Conservation (phyloP, 2,888 invertebrate genomes). For the Taenaris catops region DNA sequence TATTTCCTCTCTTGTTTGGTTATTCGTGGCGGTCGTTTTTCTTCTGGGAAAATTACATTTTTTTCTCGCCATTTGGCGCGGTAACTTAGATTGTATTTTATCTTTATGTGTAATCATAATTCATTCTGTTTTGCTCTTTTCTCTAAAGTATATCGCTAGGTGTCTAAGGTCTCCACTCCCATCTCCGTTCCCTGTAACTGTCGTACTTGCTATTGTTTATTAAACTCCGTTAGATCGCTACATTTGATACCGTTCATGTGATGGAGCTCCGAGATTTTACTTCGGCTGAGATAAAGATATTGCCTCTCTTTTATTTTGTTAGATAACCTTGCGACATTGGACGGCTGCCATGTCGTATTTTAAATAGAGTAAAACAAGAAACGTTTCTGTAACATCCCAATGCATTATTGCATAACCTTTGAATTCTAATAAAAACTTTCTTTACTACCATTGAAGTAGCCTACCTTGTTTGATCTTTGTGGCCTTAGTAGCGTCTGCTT, state of each 20-base stretch:
- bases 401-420: slow-evolving; percentile 7
- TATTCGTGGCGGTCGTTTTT: slow-evolving; percentile 44
- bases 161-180: slow-evolving; percentile 55
- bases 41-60: slow-evolving; percentile 63
- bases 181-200: slow-evolving; percentile 56
- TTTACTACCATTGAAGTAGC: too few species aligned
- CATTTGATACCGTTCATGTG: slow-evolving; percentile 18
- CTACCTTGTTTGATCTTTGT: slow-evolving; percentile 49
- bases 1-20: slow-evolving; percentile 43
- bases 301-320: slow-evolving; percentile 17
- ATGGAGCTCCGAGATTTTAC: slow-evolving; percentile 15
- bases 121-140: slow-evolving; percentile 66
- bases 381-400: slow-evolving; percentile 3
- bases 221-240: slow-evolving; percentile 35
- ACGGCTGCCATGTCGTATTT: slow-evolving; percentile 19
- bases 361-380: slow-evolving; percentile 16
- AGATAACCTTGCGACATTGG: slow-evolving; percentile 22
- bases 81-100: slow-evolving; percentile 74
- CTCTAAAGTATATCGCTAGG: slow-evolving; percentile 42
- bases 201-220: slow-evolving; percentile 47
- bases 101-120: slow-evolving; percentile 76
- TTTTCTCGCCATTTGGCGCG: slow-evolving; percentile 69
- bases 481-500: slow-evolving; percentile 64
- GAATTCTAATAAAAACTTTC: too few species aligned
- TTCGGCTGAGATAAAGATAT: slow-evolving; percentile 32